These are phyloP conservation scores for Australoheros scitulus DNA, from an alignment of 2,113 vertebrate genomes.

Conservation along the genomic window DNA sequence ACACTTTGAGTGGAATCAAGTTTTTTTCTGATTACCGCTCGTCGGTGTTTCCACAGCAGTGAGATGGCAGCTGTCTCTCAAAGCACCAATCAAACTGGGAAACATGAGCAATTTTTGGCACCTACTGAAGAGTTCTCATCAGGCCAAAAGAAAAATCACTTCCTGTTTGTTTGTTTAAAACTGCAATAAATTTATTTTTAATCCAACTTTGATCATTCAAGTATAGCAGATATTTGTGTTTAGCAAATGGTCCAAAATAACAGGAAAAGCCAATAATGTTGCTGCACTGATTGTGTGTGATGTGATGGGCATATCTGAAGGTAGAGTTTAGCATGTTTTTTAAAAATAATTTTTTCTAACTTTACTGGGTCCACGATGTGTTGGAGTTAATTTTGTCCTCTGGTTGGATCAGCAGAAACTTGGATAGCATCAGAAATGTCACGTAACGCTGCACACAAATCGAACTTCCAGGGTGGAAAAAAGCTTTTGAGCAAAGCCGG, in stretches of 20 bases:
- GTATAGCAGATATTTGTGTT: background rate
- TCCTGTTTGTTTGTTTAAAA: background rate
- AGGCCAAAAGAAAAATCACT: background rate
- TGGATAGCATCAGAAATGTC: background rate
- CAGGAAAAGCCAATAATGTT: background rate
- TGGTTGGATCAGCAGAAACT: background rate
- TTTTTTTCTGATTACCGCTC: accelerated
- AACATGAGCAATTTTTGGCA: background rate
- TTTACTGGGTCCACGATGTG: background rate
- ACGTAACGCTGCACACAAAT: background rate
- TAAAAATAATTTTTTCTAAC: background rate
- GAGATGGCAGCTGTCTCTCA: background rate
- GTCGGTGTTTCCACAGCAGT: background rate
- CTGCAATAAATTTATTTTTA: background rate
- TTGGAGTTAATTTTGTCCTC: background rate
- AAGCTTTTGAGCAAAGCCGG: background rate
- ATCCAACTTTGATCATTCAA: no score
- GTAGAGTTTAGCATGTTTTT: background rate
- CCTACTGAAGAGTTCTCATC: background rate
- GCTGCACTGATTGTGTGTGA: background rate
- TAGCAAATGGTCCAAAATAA: background rate
- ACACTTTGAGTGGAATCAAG: background rate
- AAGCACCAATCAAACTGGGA: background rate
- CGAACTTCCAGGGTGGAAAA: background rate
- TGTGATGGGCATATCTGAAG: background rate